Evolutionary conservation across 2,888 invertebrate genomes (phyloP), one percentile per base, ranked within the genome.

Genomic region (Drosophila robusta): DNA sequence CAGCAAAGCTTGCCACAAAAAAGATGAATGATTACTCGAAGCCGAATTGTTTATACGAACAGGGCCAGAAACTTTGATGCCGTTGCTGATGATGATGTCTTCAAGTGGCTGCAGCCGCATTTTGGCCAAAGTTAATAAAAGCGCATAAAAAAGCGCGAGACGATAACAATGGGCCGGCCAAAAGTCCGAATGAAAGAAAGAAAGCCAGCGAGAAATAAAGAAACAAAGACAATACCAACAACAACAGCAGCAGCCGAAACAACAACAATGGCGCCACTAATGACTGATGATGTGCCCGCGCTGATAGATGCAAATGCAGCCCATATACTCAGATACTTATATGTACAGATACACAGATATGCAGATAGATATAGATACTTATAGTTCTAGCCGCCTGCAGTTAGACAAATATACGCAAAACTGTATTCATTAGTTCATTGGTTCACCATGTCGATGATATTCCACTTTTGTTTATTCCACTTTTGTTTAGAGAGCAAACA

Each of bases 61-160:
- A 41, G 41, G 8, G 26, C 38, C 54, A 58, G 61, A 55, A 70
- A 39, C 52, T 26, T 32, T 29, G 41, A 42, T 45, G 55, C 14
- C 41, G 9, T 29, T 29, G 65, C 69, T 44, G 63, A 51, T 64
- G 77, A 66, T 85, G 89, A 88, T 80, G 86, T 68, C 83, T 74
- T 85, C 84, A 80, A 87, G 89, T 87, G 85, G 89, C 88, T 68
- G 51, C 62, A 65, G 64, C 80, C 83, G 70, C 87, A 83, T 72
- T 88, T 88, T 82, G 78, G 73, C 87, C 83, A 87, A 86, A 87
- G 89, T 76, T 89, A 89, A 87, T 89, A 87, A 87, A 87, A 89
- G 78, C 85, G 72, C 88, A 85, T 85, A 78, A 82, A 87, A 87
- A 85, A 68, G 54, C 18, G 52, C 61, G 63, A 72, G 73, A 76